These are phyloP conservation scores for Gymnosoma rotundatum DNA, from an alignment of 2,888 invertebrate genomes.

Conservation along the genomic window DNA sequence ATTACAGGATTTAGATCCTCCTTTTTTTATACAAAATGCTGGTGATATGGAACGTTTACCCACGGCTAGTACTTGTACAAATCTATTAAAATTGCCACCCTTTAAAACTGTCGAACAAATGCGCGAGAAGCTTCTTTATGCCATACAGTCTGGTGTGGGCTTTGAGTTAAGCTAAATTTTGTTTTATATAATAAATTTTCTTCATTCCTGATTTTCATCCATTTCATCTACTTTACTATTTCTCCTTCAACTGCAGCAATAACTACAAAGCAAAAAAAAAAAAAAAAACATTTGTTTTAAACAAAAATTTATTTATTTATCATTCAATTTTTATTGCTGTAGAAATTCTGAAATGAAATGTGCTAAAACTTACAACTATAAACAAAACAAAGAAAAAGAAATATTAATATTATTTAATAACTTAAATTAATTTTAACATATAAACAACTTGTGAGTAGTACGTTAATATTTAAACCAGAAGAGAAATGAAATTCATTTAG, in stretches of 20 bases:
- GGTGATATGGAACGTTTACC: slow-evolving; percentile 95
- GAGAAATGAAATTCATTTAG: slow-evolving; percentile 25
- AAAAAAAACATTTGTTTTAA: neutral
- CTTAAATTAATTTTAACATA: slow-evolving; percentile 10
- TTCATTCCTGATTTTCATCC: slow-evolving; percentile 32
- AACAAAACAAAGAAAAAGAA: neutral
- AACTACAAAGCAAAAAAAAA: slow-evolving; percentile 12
- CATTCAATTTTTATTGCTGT: neutral
- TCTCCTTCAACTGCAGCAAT: neutral
- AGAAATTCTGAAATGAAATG: slow-evolving; percentile 31
- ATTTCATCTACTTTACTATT: neutral
- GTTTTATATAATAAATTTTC: slow-evolving; percentile 15
- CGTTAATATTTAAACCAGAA: neutral
- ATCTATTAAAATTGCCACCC: slow-evolving; percentile 97
- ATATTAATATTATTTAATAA: neutral
- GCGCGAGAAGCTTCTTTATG: slow-evolving; percentile 93
- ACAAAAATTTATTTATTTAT: too few species aligned
- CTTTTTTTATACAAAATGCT: slow-evolving; percentile 97
- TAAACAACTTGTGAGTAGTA: slow-evolving; percentile 22
- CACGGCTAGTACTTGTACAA: slow-evolving; percentile 99
- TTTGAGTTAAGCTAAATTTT: slow-evolving; percentile 93
- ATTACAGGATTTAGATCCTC: slow-evolving; percentile 93
- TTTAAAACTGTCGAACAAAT: slow-evolving; percentile 90
- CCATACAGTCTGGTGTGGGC: slow-evolving; percentile 97
- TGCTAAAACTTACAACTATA: slow-evolving; percentile 45